Conservation (phyloP, 2,113 vertebrate genomes). For the Sakesphorus luctuosus region DNA sequence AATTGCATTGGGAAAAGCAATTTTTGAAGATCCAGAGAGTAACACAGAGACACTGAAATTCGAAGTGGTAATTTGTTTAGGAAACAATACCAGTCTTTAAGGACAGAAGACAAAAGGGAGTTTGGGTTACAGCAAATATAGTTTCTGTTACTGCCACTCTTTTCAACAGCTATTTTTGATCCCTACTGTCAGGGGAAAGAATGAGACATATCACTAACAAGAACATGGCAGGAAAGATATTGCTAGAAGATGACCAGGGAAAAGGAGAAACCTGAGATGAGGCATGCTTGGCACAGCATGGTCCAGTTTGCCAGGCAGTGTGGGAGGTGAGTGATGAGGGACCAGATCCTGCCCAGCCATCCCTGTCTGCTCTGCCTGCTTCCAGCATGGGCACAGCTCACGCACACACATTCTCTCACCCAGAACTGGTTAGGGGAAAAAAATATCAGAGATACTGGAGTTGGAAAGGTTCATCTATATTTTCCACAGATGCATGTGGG, state of each 20-base stretch:
- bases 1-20: not conserved
- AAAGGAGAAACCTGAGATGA: not conserved
- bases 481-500: not conserved
- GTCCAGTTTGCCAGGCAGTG: not conserved
- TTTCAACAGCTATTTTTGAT: not conserved
- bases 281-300: accelerated
- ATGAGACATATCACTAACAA: not conserved
- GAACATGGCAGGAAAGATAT: not conserved
- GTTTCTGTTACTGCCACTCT: not conserved
- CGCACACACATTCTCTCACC: not conserved
- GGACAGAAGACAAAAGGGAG: not conserved
- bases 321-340: accelerated
- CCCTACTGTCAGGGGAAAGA: not conserved
- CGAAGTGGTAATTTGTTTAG: not conserved
- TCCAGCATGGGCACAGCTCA: not conserved
- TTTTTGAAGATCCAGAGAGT: not conserved
- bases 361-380: not conserved
- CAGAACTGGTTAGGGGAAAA: not conserved
- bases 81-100: not conserved
- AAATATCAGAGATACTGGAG: not conserved
- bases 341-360: not conserved
- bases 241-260: not conserved
- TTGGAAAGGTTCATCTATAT: not conserved
- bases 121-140: not conserved
- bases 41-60: not conserved